Evolutionary conservation across 1,140 invertebrate species (phyloP), one percentile per base, ranked within the genome.

Genomic region (Melanaphis sacchari): DNA sequence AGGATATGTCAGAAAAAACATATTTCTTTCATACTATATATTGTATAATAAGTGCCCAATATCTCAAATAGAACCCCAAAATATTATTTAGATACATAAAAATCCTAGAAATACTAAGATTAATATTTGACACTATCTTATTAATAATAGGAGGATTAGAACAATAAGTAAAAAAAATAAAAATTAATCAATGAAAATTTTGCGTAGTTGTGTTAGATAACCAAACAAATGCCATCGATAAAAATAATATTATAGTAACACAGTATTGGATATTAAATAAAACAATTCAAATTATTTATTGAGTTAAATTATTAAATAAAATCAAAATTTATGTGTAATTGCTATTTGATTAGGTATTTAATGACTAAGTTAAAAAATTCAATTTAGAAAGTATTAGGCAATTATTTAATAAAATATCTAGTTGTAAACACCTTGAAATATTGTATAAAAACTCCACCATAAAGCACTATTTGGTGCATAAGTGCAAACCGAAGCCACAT

Each of bases 401-500:
- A n/a, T 66, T 66, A 31, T n/a, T 31, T 31, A 66, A 66, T 5
- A 11, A 15, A 54, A 54, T 26, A 54, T 26, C 54, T 40, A 26
- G 46, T 38, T 40, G 24, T 54, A 59, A 41, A 41, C 96, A 99
- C 98, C 98, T 97, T 99, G 98, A 95, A 99, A 99, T 87, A 97
- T 96, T 93, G 98, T 98, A 96, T 99, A 99, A 94, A 99, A 97
- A 54, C 97, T 97, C 99, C 99, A 99, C 98, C 99, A 99, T 40
- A 99, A 96, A 24, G 98, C 99, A 93, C 98, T 99, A 95, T 98
- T 99, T 21, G 99, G 98, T 93, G 99, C 98, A 95, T 99, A 99
- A 8, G 98, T 97, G 94, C 97, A 97, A 2, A 99, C 95, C 38
- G 98, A 99, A 43, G 98, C 98, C 49, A 97, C 96, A 95, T 99